A percentile compares a stretch with the other conserved stretches of the same genome.
These are phyloP conservation scores for Lordiphosa clarofinis DNA, from an alignment of 1,140 invertebrate species.

Conservation along the genomic window DNA sequence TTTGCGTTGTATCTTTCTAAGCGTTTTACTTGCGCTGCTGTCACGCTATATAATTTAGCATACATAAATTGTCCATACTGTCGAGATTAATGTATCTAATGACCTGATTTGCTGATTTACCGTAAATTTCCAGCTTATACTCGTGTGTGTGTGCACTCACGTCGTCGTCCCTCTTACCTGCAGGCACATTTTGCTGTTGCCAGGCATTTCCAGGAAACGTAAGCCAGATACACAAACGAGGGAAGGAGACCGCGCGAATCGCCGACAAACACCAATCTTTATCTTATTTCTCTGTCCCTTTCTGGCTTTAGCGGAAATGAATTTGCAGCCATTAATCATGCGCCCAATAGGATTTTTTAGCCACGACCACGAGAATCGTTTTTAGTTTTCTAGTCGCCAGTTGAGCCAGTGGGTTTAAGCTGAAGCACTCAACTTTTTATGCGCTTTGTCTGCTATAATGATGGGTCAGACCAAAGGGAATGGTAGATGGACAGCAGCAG, in stretches of 20 bases:
- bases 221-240: slow-evolving; percentile 47
- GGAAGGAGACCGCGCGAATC: slow-evolving; percentile 30
- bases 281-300: slow-evolving; percentile 7
- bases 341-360: slow-evolving; percentile 55
- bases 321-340: slow-evolving; percentile 72
- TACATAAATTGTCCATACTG: slow-evolving; percentile 76
- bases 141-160: slow-evolving; percentile 9
- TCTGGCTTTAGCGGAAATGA: slow-evolving; percentile 58
- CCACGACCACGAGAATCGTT: slow-evolving; percentile 2
- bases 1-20: slow-evolving; percentile 44
- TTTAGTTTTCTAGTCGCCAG: slow-evolving; percentile 11
- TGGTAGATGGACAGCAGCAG: slow-evolving; percentile 2
- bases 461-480: slow-evolving; percentile 24
- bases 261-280: slow-evolving; percentile 20
- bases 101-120: slow-evolving; percentile 78
- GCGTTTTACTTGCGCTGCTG: slow-evolving; percentile 44
- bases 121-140: slow-evolving; percentile 70
- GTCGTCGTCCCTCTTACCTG: slow-evolving; percentile 37
- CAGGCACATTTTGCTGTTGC: slow-evolving; percentile 59
- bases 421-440: slow-evolving; percentile 13
- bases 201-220: slow-evolving; percentile 63
- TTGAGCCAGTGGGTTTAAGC: slow-evolving; percentile 5
- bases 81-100: slow-evolving; percentile 78
- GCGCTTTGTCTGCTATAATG: slow-evolving; percentile 26
- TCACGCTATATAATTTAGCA: slow-evolving; percentile 73